phyloP scores from a whole-genome alignment of 2,113 vertebrate species.

The Crotophaga sulcirostris region DNA sequence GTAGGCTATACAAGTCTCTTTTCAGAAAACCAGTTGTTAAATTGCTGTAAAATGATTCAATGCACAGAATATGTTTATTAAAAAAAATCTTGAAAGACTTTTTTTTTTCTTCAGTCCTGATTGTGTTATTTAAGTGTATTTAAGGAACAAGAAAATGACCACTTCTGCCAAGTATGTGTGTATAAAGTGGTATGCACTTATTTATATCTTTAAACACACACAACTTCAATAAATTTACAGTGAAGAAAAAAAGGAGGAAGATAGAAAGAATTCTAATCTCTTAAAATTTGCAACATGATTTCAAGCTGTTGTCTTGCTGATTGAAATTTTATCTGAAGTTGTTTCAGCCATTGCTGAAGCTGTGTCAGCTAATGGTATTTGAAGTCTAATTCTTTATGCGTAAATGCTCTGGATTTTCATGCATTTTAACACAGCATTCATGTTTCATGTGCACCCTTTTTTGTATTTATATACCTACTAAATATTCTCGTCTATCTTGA shows the following conservation, averaged over 20 bases:
- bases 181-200: neutral
- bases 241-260: neutral
- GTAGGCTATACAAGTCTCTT: neutral
- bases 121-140: neutral
- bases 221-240: neutral
- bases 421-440: neutral
- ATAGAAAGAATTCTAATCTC: neutral
- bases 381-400: neutral
- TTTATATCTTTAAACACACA: neutral
- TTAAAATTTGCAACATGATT: neutral
- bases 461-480: neutral
- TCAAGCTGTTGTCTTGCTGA: neutral
- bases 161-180: neutral
- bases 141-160: neutral
- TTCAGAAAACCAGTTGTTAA: neutral
- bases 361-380: neutral
- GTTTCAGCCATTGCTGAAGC: neutral
- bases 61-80: neutral
- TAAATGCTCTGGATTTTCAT: neutral
- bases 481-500: neutral
- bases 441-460: neutral
- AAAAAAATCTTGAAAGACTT: neutral
- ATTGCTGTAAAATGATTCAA: neutral
- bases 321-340: slow-evolving; percentile 15
- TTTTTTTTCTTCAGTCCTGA: neutral